Conservation (phyloP, 2,888 invertebrate genomes). For the Coenonympha glycerion region DNA sequence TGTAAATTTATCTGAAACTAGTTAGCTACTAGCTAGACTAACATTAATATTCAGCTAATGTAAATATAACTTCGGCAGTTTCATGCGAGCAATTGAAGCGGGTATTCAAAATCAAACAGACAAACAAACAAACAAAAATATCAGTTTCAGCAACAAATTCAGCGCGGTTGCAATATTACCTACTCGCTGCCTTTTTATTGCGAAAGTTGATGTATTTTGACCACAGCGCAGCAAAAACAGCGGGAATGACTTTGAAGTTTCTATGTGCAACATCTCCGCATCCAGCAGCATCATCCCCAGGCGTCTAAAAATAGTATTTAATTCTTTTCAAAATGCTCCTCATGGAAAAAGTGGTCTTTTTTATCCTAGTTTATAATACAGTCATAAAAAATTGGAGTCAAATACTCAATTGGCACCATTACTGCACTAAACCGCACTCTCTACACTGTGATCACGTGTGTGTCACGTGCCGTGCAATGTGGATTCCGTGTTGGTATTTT, state of each 20-base stretch:
- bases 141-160: neutral
- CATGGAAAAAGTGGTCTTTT: too few species aligned
- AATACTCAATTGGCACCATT: neutral
- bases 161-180: neutral
- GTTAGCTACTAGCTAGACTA: too few species aligned
- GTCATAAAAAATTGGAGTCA: too few species aligned
- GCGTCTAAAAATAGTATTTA: too few species aligned
- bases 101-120: conserved; percentile 2
- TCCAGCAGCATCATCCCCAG: too few species aligned
- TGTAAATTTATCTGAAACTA: too few species aligned
- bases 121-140: conserved; percentile 5
- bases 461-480: conserved; percentile 8
- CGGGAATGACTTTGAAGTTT: neutral
- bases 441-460: neutral
- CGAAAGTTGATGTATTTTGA: neutral
- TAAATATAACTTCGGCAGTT: neutral
- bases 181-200: neutral
- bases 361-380: too few species aligned
- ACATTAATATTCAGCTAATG: neutral
- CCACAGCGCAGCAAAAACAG: neutral
- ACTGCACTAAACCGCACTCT: neutral
- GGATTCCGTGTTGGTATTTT: conserved; percentile 12
- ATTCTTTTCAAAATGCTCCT: too few species aligned
- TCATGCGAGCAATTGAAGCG: neutral
- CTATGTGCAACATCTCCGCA: too few species aligned